These are phyloP conservation scores for Steatornis caripensis DNA, from an alignment of 2,113 vertebrate species.

Conservation along the genomic window DNA sequence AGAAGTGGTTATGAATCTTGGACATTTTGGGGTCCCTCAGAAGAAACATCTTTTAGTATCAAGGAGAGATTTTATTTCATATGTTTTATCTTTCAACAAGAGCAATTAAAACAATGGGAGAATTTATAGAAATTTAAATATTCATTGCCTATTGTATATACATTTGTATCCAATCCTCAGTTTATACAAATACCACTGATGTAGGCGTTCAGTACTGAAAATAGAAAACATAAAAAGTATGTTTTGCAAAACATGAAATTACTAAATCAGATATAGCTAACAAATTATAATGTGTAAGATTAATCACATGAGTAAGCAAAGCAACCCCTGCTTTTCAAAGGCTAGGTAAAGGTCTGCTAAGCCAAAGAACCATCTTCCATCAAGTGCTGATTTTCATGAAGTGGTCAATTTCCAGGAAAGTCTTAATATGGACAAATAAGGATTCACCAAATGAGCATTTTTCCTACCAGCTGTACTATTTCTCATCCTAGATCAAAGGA, in stretches of 20 bases:
- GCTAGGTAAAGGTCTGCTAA: background rate
- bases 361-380: background rate
- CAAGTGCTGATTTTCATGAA: background rate
- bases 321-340: background rate
- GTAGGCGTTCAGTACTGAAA: background rate
- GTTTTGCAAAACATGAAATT: background rate
- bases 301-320: background rate
- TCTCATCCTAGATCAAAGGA: background rate
- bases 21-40: background rate
- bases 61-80: background rate
- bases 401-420: fast-evolving
- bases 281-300: background rate
- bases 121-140: background rate
- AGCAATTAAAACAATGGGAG: background rate
- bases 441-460: background rate
- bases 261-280: background rate
- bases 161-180: background rate
- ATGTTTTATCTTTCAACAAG: background rate
- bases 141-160: background rate
- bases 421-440: background rate
- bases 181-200: background rate
- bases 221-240: background rate
- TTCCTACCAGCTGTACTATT: background rate
- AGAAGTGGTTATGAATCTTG: background rate
- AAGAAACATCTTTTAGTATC: background rate